These are phyloP conservation scores for Pseudocheirus occidentalis DNA, from an alignment of 2,797 vertebrate genomes.

Conservation along the genomic window DNA sequence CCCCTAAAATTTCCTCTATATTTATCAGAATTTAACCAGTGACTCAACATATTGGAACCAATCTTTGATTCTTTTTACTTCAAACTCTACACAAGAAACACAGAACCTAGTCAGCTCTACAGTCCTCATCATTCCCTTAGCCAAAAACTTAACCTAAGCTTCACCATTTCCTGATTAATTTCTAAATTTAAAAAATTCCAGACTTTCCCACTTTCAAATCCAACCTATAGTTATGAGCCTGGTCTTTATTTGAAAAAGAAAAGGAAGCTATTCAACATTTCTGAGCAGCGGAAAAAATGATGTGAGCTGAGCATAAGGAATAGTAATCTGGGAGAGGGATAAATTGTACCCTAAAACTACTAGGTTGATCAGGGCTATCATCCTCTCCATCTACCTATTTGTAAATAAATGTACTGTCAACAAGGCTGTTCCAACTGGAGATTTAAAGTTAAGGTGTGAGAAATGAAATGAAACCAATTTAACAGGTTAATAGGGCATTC, in stretches of 20 bases:
- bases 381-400: neutral
- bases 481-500: neutral
- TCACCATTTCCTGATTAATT: neutral
- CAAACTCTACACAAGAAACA: neutral
- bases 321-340: neutral
- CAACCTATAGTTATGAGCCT: neutral
- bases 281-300: neutral
- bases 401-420: neutral
- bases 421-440: neutral
- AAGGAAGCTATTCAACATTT: neutral
- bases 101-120: neutral
- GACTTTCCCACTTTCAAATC: neutral
- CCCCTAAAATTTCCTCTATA: neutral
- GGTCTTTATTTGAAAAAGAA: neutral
- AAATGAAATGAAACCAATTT: neutral
- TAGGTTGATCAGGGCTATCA: neutral
- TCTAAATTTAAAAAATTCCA: neutral
- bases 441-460: neutral
- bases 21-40: neutral
- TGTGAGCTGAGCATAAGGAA: neutral
- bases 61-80: neutral
- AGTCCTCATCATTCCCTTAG: neutral
- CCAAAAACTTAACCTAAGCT: neutral
- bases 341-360: neutral
- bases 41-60: neutral